Evolutionary conservation across 2,888 invertebrate genomes (phyloP).

Genomic region (Philhelius pedissequus): DNA sequence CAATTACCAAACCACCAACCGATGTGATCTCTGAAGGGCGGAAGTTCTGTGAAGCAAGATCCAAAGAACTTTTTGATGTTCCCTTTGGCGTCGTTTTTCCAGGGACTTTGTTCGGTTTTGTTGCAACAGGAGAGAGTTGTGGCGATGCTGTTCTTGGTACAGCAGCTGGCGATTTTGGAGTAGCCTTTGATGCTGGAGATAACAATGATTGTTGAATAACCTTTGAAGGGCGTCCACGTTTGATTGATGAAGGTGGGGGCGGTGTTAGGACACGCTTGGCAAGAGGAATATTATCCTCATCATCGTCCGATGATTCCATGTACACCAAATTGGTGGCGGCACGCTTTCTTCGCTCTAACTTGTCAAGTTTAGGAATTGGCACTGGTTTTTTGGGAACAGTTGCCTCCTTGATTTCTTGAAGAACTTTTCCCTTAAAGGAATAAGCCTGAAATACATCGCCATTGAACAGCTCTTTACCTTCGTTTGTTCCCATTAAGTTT

Average conservation of each 20-base stretch:
- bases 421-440: conserved; percentile 81
- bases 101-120: conserved; percentile 58
- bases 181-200: background rate
- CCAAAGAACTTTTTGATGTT: conserved; percentile 39
- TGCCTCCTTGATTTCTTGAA: conserved; percentile 76
- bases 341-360: conserved; percentile 70
- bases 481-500: conserved; percentile 77
- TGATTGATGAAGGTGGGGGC: background rate
- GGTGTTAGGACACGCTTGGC: conserved; percentile 78
- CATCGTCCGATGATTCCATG: conserved; percentile 78
- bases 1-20: conserved; percentile 85
- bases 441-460: conserved; percentile 84
- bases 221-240: conserved; percentile 18
- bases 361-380: conserved; percentile 39
- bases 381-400: conserved; percentile 75
- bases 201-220: background rate
- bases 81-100: conserved; percentile 49
- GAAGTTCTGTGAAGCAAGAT: conserved; percentile 73
- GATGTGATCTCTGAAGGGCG: conserved; percentile 87
- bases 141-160: conserved; percentile 57
- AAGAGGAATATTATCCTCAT: conserved; percentile 78
- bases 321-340: conserved; percentile 74
- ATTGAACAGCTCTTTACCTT: conserved; percentile 84
- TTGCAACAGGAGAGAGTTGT: conserved; percentile 70
- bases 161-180: background rate